Conservation (phyloP, 1,140 invertebrate species). For the Tyrophagus putrescentiae region DNA sequence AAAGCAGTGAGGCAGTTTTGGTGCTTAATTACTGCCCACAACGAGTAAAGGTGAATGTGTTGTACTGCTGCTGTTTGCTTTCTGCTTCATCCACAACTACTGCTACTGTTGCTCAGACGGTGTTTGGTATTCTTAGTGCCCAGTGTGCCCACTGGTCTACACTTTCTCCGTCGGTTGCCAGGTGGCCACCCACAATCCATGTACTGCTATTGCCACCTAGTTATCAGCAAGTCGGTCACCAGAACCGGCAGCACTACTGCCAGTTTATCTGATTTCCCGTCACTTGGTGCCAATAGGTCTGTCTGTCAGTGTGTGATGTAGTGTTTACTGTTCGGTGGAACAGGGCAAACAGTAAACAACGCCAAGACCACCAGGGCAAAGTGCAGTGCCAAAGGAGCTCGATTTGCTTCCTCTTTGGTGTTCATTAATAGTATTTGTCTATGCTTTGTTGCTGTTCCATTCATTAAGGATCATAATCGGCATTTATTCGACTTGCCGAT, state of each 20-base stretch:
- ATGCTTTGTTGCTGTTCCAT: slow-evolving; percentile 13
- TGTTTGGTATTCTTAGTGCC: no score
- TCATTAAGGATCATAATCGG: slow-evolving; percentile 11
- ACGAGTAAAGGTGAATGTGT: no score
- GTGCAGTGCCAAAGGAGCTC: not conserved
- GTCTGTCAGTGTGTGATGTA: no score
- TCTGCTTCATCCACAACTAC: no score
- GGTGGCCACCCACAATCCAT: not conserved
- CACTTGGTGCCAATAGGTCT: no score
- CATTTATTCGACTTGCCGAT: slow-evolving; percentile 6
- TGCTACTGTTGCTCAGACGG: no score
- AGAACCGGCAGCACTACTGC: no score
- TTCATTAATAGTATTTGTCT: slow-evolving; percentile 16
- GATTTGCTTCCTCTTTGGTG: slow-evolving; percentile 14
- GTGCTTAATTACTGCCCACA: no score
- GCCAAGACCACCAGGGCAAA: not conserved
- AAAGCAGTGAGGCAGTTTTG: no score
- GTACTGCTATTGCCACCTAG: slow-evolving; percentile 1
- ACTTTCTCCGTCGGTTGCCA: not conserved
- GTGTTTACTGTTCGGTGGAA: not conserved
- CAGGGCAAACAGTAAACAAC: not conserved
- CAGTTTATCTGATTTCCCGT: not conserved
- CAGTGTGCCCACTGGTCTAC: no score
- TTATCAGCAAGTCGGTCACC: no score
- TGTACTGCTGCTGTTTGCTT: no score